These are phyloP conservation scores for Mystacides longicornis DNA, from an alignment of 2,888 invertebrate genomes.

Conservation along the genomic window DNA sequence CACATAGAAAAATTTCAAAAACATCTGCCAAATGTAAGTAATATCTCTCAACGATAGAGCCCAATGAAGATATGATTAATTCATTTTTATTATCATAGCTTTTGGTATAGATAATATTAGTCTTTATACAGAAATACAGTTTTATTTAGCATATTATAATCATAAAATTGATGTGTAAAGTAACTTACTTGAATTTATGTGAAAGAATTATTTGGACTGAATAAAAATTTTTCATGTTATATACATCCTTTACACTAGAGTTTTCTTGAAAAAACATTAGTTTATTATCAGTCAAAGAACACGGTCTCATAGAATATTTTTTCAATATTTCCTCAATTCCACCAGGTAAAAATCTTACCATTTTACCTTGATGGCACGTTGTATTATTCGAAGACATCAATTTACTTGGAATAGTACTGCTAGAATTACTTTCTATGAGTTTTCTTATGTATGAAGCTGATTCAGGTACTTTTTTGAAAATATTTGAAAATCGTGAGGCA, in stretches of 20 bases:
- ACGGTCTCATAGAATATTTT: slow-evolving; percentile 67
- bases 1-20: too few species aligned
- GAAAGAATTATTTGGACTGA: slow-evolving; percentile 59
- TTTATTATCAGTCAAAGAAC: slow-evolving; percentile 63
- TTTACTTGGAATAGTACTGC: slow-evolving; percentile 11
- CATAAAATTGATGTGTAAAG: not conserved
- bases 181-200: slow-evolving; percentile 39
- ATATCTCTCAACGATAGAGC: too few species aligned
- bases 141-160: too few species aligned
- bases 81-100: too few species aligned
- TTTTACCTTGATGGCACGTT: slow-evolving; percentile 52
- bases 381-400: slow-evolving; percentile 39
- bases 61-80: too few species aligned
- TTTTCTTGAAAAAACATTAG: slow-evolving; percentile 68
- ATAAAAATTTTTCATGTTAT: slow-evolving; percentile 57
- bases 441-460: slow-evolving; percentile 32
- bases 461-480: slow-evolving; percentile 48
- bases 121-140: too few species aligned
- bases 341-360: slow-evolving; percentile 53
- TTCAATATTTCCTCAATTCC: slow-evolving; percentile 67
- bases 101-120: too few species aligned
- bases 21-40: too few species aligned
- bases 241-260: slow-evolving; percentile 60
- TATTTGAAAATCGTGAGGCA: slow-evolving; percentile 31
- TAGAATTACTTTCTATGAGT: slow-evolving; percentile 10